phyloP scores from a whole-genome alignment of 2,888 invertebrate species.

The Pyrgus malvae region DNA sequence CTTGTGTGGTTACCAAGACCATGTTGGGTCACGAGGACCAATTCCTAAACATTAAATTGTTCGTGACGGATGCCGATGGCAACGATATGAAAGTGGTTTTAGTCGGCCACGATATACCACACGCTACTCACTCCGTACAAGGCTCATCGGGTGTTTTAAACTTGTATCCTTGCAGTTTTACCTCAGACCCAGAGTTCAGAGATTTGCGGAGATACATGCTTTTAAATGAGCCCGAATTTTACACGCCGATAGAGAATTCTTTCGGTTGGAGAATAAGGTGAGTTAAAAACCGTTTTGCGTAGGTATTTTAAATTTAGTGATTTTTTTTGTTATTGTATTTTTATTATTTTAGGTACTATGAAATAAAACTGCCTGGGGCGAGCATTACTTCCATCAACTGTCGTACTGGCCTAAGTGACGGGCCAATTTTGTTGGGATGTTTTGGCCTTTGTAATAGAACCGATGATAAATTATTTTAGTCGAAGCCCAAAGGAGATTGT shows the following conservation, averaged over 20 bases:
- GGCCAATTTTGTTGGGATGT: slow-evolving; percentile 62
- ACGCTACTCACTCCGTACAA: slow-evolving; percentile 6
- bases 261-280: slow-evolving; percentile 68
- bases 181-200: slow-evolving; percentile 34
- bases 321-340: neutral
- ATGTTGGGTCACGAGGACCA: slow-evolving; percentile 43
- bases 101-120: slow-evolving; percentile 42
- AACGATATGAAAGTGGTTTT: slow-evolving; percentile 40
- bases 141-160: slow-evolving; percentile 26
- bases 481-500: too few species aligned
- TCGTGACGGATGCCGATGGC: slow-evolving; percentile 35
- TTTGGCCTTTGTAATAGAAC: slow-evolving; percentile 51
- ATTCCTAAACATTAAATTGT: slow-evolving; percentile 51
- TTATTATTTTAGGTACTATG: slow-evolving; percentile 57
- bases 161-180: slow-evolving; percentile 40
- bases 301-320: neutral
- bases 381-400: slow-evolving; percentile 52
- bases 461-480: neutral
- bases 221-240: slow-evolving; percentile 57
- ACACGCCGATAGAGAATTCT: slow-evolving; percentile 62
- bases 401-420: slow-evolving; percentile 43
- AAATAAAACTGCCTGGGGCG: slow-evolving; percentile 41
- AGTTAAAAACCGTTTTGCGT: neutral
- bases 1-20: slow-evolving; percentile 64
- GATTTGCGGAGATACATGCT: slow-evolving; percentile 57